Evolutionary conservation across 2,113 vertebrate genomes (phyloP), one percentile per base, ranked within the genome.

Genomic region (Orthonyx spaldingii): DNA sequence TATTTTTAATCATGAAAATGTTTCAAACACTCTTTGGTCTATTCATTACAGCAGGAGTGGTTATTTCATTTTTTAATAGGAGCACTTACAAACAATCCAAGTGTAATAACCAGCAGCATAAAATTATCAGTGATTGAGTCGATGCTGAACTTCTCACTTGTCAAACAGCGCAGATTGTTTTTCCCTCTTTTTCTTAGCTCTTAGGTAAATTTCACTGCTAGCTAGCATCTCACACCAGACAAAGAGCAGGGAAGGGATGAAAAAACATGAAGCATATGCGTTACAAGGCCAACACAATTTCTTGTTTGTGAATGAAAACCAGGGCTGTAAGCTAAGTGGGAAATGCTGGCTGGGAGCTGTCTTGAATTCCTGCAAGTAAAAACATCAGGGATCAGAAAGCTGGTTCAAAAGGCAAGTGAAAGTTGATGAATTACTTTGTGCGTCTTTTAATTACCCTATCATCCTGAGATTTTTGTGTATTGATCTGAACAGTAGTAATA

Each of bases 401-500:
- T 44, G 16, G 96, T 96, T 97, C 94, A 96, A 97, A 96, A 97
- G 93, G 94, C 96, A 90, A 94, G 94, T 61, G 93, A 96, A 97
- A 97, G 89, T 80, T 97, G 98, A 97, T 96, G 94, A 97, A 98
- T 97, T 97, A 96, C 97, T 94, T 97, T 69, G 92, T 93, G 96
- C 44, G 27, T 96, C 84, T 97, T 97, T 98, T 98, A 98, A 98
- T 98, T 98, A 98, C 94, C 96, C 94, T 97, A 98, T 97, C 97
- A 98, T 97, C 97, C 96, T 96, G 98, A 98, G 97, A 98, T 97
- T 98, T 98, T 95, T 97, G 93, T 96, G 94, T 98, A 98, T 98
- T 96, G 97, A 98, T 98, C 97, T 97, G 96, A 97, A 92, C 95
- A 97, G 97, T 80, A 96, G 95, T 95, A 97, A 86, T 96, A 98